A percentile compares a stretch with the other conserved stretches of the same genome.
These are phyloP conservation scores for Eulithis testata DNA, from an alignment of 2,888 invertebrate species.

Conservation along the genomic window DNA sequence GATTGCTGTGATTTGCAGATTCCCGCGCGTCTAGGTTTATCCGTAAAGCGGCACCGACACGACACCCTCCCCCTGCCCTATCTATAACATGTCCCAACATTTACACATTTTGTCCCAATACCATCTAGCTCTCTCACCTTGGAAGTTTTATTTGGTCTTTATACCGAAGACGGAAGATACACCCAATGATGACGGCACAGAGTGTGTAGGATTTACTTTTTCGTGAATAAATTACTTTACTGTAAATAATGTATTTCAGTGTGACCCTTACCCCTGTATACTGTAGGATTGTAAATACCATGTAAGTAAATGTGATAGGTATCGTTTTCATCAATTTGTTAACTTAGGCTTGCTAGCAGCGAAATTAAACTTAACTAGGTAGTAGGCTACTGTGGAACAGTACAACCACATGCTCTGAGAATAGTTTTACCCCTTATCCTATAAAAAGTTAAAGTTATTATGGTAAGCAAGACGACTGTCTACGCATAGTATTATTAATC, in stretches of 20 bases:
- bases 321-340: too few species aligned
- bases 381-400: too few species aligned
- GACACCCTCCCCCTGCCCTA: constrained; percentile 68
- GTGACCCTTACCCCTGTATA: neutral
- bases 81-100: constrained; percentile 29
- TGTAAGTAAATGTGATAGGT: too few species aligned
- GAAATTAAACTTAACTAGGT: too few species aligned
- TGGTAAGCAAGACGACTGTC: too few species aligned
- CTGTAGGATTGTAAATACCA: too few species aligned
- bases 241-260: constrained; percentile 25
- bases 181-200: constrained; percentile 53
- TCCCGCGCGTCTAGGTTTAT: constrained; percentile 71
- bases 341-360: too few species aligned
- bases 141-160: constrained; percentile 40
- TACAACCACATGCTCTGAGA: too few species aligned
- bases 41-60: constrained; percentile 47
- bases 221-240: constrained; percentile 61
- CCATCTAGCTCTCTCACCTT: constrained; percentile 34
- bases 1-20: constrained; percentile 82
- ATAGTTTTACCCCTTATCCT: too few species aligned
- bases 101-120: constrained; percentile 43
- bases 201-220: constrained; percentile 58
- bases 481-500: too few species aligned
- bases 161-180: constrained; percentile 52
- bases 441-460: too few species aligned